phyloP scores from a whole-genome alignment of 2,888 invertebrate species.

The Colostygia pectinataria region DNA sequence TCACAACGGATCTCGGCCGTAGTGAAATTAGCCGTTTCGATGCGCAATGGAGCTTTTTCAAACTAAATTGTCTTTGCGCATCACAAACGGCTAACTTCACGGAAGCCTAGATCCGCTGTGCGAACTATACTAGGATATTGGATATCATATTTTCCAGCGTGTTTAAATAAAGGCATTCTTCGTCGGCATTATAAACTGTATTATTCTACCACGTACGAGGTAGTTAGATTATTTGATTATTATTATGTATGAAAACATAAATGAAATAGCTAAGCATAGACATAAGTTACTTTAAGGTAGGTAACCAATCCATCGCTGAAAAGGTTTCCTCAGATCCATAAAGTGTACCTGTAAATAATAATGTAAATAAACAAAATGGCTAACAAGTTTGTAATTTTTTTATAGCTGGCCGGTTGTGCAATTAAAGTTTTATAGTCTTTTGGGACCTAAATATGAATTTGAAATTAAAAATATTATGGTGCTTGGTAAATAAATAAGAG shows the following conservation, averaged over 20 bases:
- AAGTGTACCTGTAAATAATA: slow-evolving; percentile 23
- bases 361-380: slow-evolving; percentile 50
- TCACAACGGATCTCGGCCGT: too few species aligned
- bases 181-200: too few species aligned
- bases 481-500: slow-evolving; percentile 57
- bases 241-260: background rate
- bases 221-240: too few species aligned
- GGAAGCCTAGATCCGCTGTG: too few species aligned
- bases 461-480: slow-evolving; percentile 51
- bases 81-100: too few species aligned
- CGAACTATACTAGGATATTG: too few species aligned
- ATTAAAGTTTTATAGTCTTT: slow-evolving; percentile 59
- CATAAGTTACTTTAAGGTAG: too few species aligned
- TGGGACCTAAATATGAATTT: slow-evolving; percentile 43
- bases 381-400: slow-evolving; percentile 54
- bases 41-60: too few species aligned
- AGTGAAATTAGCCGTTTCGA: too few species aligned
- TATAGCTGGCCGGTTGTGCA: slow-evolving; percentile 79
- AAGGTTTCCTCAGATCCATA: slow-evolving; percentile 1
- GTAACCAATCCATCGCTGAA: background rate
- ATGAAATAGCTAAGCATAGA: background rate
- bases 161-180: background rate
- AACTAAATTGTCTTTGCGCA: too few species aligned
- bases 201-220: too few species aligned
- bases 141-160: too few species aligned